Base-by-base conservation (phyloP, 1,140 invertebrate genomes). In the Planococcus citri region DNA sequence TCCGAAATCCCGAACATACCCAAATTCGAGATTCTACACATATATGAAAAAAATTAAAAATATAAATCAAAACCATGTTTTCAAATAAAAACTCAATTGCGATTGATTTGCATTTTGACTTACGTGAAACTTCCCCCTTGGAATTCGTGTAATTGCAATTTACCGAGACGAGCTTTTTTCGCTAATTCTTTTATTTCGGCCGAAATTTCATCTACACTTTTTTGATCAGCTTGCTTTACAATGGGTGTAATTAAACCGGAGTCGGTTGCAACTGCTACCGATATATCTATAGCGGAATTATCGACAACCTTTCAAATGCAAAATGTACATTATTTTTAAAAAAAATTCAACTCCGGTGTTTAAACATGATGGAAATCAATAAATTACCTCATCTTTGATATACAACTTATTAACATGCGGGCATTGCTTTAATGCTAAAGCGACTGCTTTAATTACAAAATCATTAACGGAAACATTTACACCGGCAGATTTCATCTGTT, bases 181-280 rank as follows among this genome's bases (percentile, higher is more conserved):
- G 94, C 96, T 69, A 99, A 80, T 70, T 83, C 81, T 77, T 91
- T 91, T 0, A 97, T 87, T 73, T 91, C 88, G 72, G 83, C 83
- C 69, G 89, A 92, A 72, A 99, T 98, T 74, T 92, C 85, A 60
- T 88, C 82, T 58, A 98, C 81, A 22, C 95, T 94, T 78, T 96
- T 95, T 38, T 83, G 83, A 77, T 99, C 94, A 1, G 95, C 96
- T 75, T 87, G 84, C 78, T 94, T 95, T 9, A 99, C 85, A 74
- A 99, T 99, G 0, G 97, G 97, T 1, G 97, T 99, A 38, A 99
- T 98, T 4, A 99, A 82, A 6, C 97, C 97, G 71, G 85, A 86
- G 10, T 94, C 90, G 1, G 96, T 98, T 61, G 92, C 94, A 1
- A 99, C 97, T 20, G 97, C 97, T 69, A 99, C 89, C 74, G 89